Conservation (phyloP, 2,888 invertebrate genomes). For the Helicoverpa assulta region DNA sequence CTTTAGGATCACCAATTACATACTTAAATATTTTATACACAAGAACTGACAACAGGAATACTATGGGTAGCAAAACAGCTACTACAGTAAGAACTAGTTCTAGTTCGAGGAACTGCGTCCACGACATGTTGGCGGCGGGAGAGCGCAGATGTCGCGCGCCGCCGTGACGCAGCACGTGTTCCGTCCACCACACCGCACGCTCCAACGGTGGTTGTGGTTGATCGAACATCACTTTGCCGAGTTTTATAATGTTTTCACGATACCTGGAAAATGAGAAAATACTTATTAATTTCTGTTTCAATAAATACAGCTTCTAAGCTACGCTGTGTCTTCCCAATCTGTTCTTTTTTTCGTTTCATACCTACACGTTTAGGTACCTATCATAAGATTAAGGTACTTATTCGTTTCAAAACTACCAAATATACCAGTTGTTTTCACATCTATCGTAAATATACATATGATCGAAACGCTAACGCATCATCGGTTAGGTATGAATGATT, state of each 20-base stretch:
- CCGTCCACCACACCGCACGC: conserved; percentile 72
- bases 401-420: too few relatives aligned
- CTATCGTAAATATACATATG: too few relatives aligned
- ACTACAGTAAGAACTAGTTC: conserved; percentile 28
- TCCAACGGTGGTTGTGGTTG: conserved; percentile 63
- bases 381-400: too few relatives aligned
- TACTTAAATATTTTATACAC: conserved; percentile 3
- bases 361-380: too few relatives aligned
- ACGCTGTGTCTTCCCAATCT: too few relatives aligned
- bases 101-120: conserved; percentile 40
- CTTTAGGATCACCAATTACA: not conserved
- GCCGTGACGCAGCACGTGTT: conserved; percentile 68
- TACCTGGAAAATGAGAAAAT: conserved; percentile 49
- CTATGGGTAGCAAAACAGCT: not conserved
- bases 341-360: too few relatives aligned
- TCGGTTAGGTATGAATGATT: too few relatives aligned
- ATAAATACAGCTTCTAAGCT: too few relatives aligned
- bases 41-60: conserved; percentile 5
- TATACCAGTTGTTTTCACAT: too few relatives aligned
- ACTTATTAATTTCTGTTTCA: not conserved
- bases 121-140: conserved; percentile 60
- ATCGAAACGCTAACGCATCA: too few relatives aligned
- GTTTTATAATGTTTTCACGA: conserved; percentile 55
- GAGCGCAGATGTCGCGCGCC: conserved; percentile 66
- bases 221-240: conserved; percentile 59